Evolutionary conservation across 1,140 invertebrate genomes (phyloP), one percentile per base, ranked within the genome.

Genomic region (Drosophila oshimai): DNA sequence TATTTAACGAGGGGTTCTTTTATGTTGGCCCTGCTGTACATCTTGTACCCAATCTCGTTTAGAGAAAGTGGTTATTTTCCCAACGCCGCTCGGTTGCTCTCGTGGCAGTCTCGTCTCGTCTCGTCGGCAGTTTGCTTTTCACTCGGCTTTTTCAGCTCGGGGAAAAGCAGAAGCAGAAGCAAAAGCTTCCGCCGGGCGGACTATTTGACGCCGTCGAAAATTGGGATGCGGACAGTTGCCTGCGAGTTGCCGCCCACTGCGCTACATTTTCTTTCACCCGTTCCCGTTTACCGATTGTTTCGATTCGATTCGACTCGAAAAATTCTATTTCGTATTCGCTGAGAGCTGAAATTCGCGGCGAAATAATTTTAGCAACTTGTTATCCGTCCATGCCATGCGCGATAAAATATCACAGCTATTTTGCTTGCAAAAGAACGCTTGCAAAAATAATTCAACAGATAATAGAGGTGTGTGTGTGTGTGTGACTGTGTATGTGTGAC

Each of bases 311-410:
- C 54, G 47, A n/a, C n/a, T n/a, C n/a, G n/a, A n/a, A n/a, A n/a
- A n/a, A n/a, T n/a, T n/a, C n/a, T n/a, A n/a, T n/a, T 54, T 68
- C 34, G 74, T 74, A 37, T 69, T 87, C 65, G 77, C 84, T 89
- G 64, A 58, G 75, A 70, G 75, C 67, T 68, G 60, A 77, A 77
- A 90, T 90, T 90, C 76, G 79, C 86, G 81, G 73, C 81, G 81
- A 90, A 89, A 90, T 87, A 87, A 90, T 83, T 89, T 86, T 71
- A 72, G 70, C 70, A 77, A 74, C 79, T 91, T 83, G 65, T 89
- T 83, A 89, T 81, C 80, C 83, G 90, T 91, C 90, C 90, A 91
- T 91, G 90, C 90, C 90, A 91, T 91, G 90, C 90, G 90, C 90
- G 90, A 91, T 91, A 91, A 91, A 91, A 78, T 91, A 80, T 86